Conservation (phyloP, 2,113 vertebrate genomes). For the Pimephales promelas region DNA sequence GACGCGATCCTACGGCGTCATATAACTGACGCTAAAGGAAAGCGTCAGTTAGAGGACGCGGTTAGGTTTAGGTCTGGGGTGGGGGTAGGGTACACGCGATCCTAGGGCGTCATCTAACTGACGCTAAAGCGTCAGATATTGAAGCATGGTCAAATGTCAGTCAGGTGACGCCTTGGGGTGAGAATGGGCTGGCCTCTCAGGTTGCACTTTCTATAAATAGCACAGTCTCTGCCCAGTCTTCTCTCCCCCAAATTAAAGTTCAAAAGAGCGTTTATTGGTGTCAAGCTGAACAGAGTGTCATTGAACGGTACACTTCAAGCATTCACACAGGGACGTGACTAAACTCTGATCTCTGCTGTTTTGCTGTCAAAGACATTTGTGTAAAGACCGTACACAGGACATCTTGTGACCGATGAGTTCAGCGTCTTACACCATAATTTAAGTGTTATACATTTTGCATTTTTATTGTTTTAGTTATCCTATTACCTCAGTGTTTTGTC, state of each 20-base stretch:
- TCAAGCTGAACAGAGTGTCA: slow-evolving; percentile 53
- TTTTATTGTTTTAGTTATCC: neutral
- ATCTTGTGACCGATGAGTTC: neutral
- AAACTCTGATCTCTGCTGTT: neutral
- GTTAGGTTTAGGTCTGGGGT: too few species aligned
- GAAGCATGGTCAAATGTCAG: too few species aligned
- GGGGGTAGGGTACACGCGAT: too few species aligned
- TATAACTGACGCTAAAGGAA: too few species aligned
- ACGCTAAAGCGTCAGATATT: too few species aligned
- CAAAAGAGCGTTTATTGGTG: slow-evolving; percentile 63
- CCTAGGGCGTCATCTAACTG: too few species aligned
- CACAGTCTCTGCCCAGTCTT: slow-evolving; percentile 47
- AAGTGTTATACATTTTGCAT: neutral
- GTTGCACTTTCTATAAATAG: slow-evolving; percentile 69
- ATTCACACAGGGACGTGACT: neutral
- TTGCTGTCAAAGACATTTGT: neutral
- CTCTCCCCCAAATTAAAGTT: slow-evolving; percentile 64
- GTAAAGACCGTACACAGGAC: neutral
- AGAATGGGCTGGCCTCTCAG: too few species aligned
- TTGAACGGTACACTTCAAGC: slow-evolving; percentile 6
- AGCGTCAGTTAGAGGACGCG: too few species aligned
- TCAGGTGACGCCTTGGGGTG: too few species aligned
- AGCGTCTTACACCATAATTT: neutral
- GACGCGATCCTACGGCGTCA: too few species aligned
- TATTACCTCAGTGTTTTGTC: neutral